Base-by-base conservation (phyloP, 2,888 invertebrate species). In the Dasypogon diadema region DNA sequence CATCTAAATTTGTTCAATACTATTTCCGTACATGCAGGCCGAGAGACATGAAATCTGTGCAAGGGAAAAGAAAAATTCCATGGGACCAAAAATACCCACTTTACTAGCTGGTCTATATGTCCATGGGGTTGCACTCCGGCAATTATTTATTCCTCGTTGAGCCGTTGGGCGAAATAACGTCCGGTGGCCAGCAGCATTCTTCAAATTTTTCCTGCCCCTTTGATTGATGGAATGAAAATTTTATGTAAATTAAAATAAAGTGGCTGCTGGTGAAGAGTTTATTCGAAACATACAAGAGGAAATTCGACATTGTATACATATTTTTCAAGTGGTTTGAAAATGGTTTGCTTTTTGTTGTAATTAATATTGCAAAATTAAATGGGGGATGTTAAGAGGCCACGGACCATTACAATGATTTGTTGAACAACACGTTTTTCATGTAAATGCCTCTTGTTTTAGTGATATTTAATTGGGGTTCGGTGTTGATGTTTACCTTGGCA, bases 181-280 rank as follows among this genome's bases (percentile, higher is more conserved):
- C 56, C 56, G 56, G 26, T 55, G 22, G 55, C 56, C 30, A 24
- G 24, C 30, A 14, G 56, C 22, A 58, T 58, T 58, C 56, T 14
- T n/a, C 56, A 24, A 26, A 30, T 58, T 58, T 58, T 30, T 58
- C 56, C 24, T 58, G 56, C 56, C 56, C n/a, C 56, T 58, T 58
- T 58, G 56, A 58, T 58, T 30, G 56, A 58, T 58, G 56, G 26
- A 58, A 58, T 58, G 56, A 58, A 58, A 58, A 58, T 14, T 58
- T 58, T 58, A 58, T 58, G 56, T 58, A 58, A 58, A 58, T 58
- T 58, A 58, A 58, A 58, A 58, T 58, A 58, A 58, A 58, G 56
- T 58, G 56, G 14, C 0, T 26, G 56, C 2, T 26, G 56, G 56
- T 58, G 30, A 16, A 22, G 30, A 14, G 24, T n/a, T n/a, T n/a